phyloP scores from a whole-genome alignment of 2,113 vertebrate species.

The Austrofundulus limnaeus region DNA sequence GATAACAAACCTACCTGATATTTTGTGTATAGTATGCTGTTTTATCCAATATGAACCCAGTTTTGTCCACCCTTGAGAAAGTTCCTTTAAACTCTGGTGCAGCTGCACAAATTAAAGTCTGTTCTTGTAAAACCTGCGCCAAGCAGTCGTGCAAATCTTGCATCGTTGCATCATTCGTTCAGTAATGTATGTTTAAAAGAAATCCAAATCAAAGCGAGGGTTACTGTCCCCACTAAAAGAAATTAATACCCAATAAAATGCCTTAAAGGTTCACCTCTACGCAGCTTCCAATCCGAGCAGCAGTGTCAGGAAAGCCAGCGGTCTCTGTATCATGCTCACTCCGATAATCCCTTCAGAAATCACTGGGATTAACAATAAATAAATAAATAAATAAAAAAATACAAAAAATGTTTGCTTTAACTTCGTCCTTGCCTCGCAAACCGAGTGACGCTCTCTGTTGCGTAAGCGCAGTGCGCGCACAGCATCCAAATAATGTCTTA shows the following conservation, averaged over 20 bases:
- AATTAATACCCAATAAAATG: neutral
- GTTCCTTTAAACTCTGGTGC: constrained; percentile 11
- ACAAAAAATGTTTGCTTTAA: constrained; percentile 74
- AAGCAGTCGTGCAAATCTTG: neutral
- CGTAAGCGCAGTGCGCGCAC: constrained; percentile 56
- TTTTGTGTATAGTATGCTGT: constrained; percentile 7
- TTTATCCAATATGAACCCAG: constrained; percentile 16
- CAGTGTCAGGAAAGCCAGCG: constrained; percentile 46
- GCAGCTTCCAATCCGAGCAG: constrained; percentile 23
- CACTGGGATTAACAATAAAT: constrained; percentile 70
- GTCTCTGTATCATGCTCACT: constrained; percentile 73
- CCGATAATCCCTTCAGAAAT: constrained; percentile 79
- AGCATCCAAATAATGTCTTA: constrained; percentile 8
- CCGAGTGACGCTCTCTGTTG: constrained; percentile 67
- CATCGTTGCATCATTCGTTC: no score
- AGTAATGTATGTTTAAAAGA: no score
- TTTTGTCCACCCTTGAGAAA: constrained; percentile 12
- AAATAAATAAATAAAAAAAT: constrained; percentile 71
- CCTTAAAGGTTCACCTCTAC: constrained; percentile 14
- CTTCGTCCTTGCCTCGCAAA: constrained; percentile 62
- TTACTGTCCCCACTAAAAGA: neutral
- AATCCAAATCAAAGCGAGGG: neutral
- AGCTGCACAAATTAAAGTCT: constrained; percentile 27
- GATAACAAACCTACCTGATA: constrained; percentile 26
- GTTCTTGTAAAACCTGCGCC: constrained; percentile 22